Evolutionary conservation across 2,888 invertebrate species (phyloP).

Genomic region (Lypha dubia): DNA sequence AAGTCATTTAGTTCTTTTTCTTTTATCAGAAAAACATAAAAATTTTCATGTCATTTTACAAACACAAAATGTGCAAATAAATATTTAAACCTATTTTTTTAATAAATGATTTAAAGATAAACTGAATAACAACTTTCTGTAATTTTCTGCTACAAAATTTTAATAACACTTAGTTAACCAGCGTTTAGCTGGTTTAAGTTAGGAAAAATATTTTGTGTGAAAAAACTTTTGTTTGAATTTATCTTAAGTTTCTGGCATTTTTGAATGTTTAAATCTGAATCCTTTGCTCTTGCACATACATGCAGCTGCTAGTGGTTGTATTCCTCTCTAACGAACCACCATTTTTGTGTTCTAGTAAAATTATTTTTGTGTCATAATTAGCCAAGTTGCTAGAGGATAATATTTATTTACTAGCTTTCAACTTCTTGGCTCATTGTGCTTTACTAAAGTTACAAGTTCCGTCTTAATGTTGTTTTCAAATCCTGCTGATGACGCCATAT

Average conservation of each 20-base stretch:
- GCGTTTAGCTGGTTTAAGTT: neutral
- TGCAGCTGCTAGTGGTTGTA: neutral
- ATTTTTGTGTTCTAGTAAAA: neutral
- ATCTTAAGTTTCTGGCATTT: neutral
- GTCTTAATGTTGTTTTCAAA: slow-evolving; percentile 33
- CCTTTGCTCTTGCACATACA: no score
- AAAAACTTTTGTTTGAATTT: slow-evolving; percentile 10
- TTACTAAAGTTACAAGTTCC: slow-evolving; percentile 14
- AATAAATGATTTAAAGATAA: neutral
- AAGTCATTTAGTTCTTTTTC: neutral
- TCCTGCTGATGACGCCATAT: slow-evolving; percentile 23
- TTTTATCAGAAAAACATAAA: neutral
- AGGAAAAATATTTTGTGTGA: neutral
- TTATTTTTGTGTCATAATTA: slow-evolving; percentile 28
- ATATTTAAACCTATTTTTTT: neutral
- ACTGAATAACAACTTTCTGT: neutral
- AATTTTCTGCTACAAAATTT: neutral
- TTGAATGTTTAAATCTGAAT: neutral
- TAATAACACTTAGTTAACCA: neutral
- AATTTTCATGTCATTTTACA: neutral
- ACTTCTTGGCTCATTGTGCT: neutral
- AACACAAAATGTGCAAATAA: neutral
- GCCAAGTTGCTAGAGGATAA: slow-evolving; percentile 19
- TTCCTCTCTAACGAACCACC: neutral
- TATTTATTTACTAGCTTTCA: slow-evolving; percentile 7